phyloP scores from a whole-genome alignment of 2,888 invertebrate genomes.

The Priapulus caudatus region DNA sequence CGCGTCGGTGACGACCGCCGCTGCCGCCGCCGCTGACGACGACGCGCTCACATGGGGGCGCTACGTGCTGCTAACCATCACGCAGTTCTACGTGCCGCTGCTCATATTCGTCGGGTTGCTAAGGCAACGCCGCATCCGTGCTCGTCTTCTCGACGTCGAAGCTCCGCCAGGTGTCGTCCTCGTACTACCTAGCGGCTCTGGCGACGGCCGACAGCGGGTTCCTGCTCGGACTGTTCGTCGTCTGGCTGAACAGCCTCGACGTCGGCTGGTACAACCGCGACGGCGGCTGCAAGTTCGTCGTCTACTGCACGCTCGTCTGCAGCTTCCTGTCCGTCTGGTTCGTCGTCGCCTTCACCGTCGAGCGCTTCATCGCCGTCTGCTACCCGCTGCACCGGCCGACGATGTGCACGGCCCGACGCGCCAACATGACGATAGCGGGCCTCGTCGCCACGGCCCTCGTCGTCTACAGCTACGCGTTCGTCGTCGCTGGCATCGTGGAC shows the following conservation, averaged over 20 bases:
- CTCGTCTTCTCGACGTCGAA: slow-evolving; percentile 4
- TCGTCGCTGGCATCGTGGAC: slow-evolving; percentile 21
- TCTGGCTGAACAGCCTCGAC: not conserved
- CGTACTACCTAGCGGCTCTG: slow-evolving; percentile 6
- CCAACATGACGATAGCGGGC: slow-evolving; percentile 18
- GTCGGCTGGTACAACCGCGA: not conserved
- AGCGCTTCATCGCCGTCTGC: slow-evolving; percentile 31
- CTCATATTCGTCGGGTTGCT: not conserved
- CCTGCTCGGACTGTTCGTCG: not conserved
- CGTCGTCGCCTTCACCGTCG: slow-evolving; percentile 32
- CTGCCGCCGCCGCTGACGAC: too few species aligned
- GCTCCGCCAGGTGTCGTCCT: slow-evolving; percentile 1
- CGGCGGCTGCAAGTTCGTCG: slow-evolving; percentile 19
- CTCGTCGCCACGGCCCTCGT: slow-evolving; percentile 22
- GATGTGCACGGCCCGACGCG: slow-evolving; percentile 25
- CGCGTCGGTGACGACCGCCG: too few species aligned
- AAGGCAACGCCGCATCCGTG: not conserved
- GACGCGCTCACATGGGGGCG: too few species aligned
- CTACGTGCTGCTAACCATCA: not conserved
- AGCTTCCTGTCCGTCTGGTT: slow-evolving; percentile 32
- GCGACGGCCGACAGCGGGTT: slow-evolving; percentile 6
- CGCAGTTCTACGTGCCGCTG: not conserved
- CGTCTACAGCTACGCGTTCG: slow-evolving; percentile 27
- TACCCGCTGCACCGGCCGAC: slow-evolving; percentile 26
- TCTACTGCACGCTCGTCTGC: slow-evolving; percentile 28